Base-by-base conservation (phyloP, 2,888 invertebrate species). In the Amphimallon solstitiale region DNA sequence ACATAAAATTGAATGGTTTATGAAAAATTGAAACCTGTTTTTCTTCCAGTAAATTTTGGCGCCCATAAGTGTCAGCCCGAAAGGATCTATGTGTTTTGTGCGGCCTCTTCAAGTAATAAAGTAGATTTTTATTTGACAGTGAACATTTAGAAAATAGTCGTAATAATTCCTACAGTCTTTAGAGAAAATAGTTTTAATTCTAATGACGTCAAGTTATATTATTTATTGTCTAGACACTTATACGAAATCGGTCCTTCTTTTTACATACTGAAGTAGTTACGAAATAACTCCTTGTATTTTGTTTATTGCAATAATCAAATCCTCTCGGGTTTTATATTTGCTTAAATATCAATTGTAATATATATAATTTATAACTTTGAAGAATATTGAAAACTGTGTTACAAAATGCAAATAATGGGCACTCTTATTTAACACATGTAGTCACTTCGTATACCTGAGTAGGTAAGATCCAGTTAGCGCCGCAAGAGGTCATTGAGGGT, bases 401-500 rank as follows among this genome's bases (percentile, higher is more conserved):
- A 23, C 23, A 4, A 23, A 29, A 29, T 29, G 29, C 29, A 29
- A 29, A 29, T 29, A 29, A 29, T 29, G 9, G 29, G n/a, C n/a
- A 29, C 9, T 29, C 3, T 29, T 29, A 29, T 29, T 29, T 19
- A 15, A 1, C 2, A 34, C 29, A 21, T 2, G 6, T 14, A 43
- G 43, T 23, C 56, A 59, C 43, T 59, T 43, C 43, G 43, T 59
- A 38, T 59, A 59, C 56, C 56, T 59, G 56, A 19, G 29, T 29
- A 59, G 56, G 56, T 59, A 59, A 29, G 56, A 34, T 51, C 15
- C 43, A 54, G 54, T 37, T 56, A 56, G 54, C 64, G 64, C 56
- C 45, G 64, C 48, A 51, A 62, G 48, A 54, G 64, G 64, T 64
- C 64, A 56, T 43, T 46, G 19, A 48, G 64, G 64, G 64, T 64